phyloP scores from a whole-genome alignment of 2,113 vertebrate genomes.

The Dromiciops gliroides region DNA sequence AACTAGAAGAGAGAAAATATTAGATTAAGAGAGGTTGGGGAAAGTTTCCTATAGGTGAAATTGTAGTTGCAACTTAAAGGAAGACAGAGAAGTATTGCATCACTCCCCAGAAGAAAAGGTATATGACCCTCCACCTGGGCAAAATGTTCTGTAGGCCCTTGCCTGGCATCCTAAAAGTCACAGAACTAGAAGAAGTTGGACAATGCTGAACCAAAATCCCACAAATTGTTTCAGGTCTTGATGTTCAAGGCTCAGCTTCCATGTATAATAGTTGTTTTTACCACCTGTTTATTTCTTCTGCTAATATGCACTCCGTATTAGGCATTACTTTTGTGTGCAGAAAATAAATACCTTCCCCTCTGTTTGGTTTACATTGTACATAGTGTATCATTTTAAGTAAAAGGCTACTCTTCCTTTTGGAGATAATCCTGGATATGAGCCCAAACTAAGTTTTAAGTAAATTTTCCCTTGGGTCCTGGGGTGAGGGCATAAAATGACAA shows the following conservation, averaged over 20 bases:
- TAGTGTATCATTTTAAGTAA: neutral
- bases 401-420: neutral
- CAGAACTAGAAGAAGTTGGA: neutral
- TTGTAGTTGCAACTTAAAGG: too few relatives aligned
- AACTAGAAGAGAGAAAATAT: neutral
- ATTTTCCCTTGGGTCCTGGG: neutral
- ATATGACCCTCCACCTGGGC: too few relatives aligned
- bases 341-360: neutral
- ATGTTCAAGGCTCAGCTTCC: neutral
- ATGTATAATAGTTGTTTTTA: neutral
- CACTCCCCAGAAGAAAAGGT: too few relatives aligned
- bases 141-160: too few relatives aligned
- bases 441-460: neutral
- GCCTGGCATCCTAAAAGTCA: neutral
- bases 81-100: too few relatives aligned
- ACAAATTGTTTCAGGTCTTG: neutral
- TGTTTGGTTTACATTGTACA: neutral
- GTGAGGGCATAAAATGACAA: neutral
- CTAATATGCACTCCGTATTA: neutral
- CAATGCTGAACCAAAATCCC: neutral
- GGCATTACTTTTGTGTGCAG: neutral
- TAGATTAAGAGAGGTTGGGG: neutral
- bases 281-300: neutral
- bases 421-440: neutral
- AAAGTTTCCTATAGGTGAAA: neutral